These are phyloP conservation scores for Phengaris arion DNA, from an alignment of 2,888 invertebrate genomes.

Conservation along the genomic window DNA sequence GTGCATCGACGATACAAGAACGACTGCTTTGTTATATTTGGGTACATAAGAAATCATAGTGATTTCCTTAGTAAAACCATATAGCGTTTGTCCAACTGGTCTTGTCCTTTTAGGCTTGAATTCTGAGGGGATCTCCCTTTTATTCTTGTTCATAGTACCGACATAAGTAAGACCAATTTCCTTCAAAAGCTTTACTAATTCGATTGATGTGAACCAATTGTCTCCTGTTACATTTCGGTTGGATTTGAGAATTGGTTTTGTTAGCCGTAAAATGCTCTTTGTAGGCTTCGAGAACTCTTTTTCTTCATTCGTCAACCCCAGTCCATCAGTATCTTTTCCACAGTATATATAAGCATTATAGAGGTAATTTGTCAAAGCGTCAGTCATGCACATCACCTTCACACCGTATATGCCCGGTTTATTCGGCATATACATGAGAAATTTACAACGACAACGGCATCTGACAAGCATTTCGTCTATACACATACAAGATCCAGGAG, in stretches of 20 bases:
- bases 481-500: slow-evolving; percentile 7
- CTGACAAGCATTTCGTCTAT: slow-evolving; percentile 22
- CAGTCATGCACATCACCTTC: background rate
- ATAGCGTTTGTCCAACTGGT: slow-evolving; percentile 25
- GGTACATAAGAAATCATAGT: slow-evolving; percentile 14
- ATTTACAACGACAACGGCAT: slow-evolving; percentile 7
- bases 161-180: background rate
- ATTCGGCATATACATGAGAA: slow-evolving; percentile 20
- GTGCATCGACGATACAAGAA: background rate
- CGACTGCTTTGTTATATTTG: background rate
- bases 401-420: slow-evolving; percentile 18
- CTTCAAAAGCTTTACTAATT: slow-evolving; percentile 1
- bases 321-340: slow-evolving; percentile 19
- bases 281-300: background rate
- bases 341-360: slow-evolving; percentile 6
- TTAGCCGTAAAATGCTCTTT: background rate
- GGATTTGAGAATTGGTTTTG: slow-evolving; percentile 20
- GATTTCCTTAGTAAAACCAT: slow-evolving; percentile 23
- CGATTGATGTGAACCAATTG: slow-evolving; percentile 22
- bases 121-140: background rate
- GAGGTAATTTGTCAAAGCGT: background rate
- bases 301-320: background rate
- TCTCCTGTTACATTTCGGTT: slow-evolving; percentile 14
- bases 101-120: slow-evolving; percentile 31
- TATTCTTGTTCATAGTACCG: no score